Conservation (phyloP, 1,140 invertebrate species). For the Protaetia brevitarsis region DNA sequence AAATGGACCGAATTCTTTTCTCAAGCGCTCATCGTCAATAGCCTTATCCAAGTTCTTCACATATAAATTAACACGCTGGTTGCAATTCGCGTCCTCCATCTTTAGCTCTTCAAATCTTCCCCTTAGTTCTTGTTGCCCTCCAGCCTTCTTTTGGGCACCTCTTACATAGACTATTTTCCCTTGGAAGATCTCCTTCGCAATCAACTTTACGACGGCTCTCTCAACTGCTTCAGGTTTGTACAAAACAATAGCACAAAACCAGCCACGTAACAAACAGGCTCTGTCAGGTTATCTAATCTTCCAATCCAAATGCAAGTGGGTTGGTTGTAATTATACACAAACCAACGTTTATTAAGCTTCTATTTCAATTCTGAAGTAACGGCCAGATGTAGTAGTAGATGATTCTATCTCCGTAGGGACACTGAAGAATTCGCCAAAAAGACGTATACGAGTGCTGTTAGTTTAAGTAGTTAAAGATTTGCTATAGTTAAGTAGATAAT, state of each 20-base stretch:
- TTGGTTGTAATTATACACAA: no score
- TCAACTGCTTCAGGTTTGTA: conserved; percentile 96
- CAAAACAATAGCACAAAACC: conserved; percentile 99
- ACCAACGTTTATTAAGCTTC: no score
- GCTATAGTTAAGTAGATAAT: no score
- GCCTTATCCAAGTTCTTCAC: conserved; percentile 98
- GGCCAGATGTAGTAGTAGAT: no score
- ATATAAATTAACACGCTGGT: conserved; percentile 96
- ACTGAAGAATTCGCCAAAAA: no score
- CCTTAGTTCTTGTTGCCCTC: conserved; percentile 94
- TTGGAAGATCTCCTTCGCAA: conserved; percentile 84
- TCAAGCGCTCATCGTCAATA: conserved; percentile 92
- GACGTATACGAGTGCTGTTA: no score
- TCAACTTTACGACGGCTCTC: conserved; percentile 83
- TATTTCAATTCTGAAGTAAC: no score
- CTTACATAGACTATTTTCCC: conserved; percentile 88
- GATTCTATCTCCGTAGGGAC: no score
- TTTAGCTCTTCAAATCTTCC: conserved; percentile 95
- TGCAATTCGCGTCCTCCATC: conserved; percentile 89
- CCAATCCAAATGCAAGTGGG: no score
- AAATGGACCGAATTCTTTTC: conserved; percentile 91
- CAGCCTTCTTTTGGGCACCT: conserved; percentile 96
- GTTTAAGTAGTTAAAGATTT: no score
- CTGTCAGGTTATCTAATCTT: no score
- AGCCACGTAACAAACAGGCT: no score